Evolutionary conservation across 2,113 vertebrate species (phyloP).

Genomic region (Nesospiza acunhae): DNA sequence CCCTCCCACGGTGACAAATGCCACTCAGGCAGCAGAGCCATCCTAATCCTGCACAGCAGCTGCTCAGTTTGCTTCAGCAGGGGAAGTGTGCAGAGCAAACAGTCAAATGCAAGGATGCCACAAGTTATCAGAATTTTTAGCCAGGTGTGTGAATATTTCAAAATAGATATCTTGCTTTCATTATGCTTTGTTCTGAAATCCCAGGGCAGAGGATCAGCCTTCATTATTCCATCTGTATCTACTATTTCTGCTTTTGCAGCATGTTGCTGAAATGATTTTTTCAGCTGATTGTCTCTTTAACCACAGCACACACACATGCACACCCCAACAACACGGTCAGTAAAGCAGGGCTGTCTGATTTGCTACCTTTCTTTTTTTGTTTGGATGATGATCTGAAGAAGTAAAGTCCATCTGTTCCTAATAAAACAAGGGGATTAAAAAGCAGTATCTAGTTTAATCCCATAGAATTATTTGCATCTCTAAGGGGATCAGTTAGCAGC

Average conservation of each 20-base stretch:
- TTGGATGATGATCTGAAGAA: constrained; percentile 92
- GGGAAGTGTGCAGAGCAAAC: not conserved
- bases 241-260: constrained; percentile 74
- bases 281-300: not conserved
- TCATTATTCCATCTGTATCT: not conserved
- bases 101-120: not conserved
- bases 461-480: constrained; percentile 19
- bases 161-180: not conserved
- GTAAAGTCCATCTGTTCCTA: constrained; percentile 89
- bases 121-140: not conserved
- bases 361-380: constrained; percentile 92
- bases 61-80: not conserved
- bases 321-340: constrained; percentile 17
- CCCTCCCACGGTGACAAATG: not conserved
- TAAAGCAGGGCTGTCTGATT: not conserved
- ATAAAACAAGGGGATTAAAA: constrained; percentile 70
- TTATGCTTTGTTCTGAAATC: not conserved
- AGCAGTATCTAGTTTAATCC: not conserved
- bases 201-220: not conserved
- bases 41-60: not conserved
- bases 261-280: not conserved
- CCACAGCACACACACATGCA: not conserved
- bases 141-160: not conserved
- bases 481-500: not conserved
- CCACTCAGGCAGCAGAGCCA: not conserved